phyloP scores from a whole-genome alignment of 2,797 vertebrate genomes.

The Coilia nasus region DNA sequence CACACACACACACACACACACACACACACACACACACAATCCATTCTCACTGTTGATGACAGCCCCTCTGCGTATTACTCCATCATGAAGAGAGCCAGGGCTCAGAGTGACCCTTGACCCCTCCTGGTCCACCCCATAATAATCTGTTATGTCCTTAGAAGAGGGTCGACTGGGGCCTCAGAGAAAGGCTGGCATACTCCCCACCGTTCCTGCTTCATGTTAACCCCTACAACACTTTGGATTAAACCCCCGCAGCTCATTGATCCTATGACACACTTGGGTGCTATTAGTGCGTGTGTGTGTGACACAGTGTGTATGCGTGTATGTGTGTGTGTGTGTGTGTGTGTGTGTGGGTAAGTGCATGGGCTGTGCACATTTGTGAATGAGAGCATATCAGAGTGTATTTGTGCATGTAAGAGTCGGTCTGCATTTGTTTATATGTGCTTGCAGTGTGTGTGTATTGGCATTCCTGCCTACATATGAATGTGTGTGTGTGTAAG shows the following conservation, averaged over 20 bases:
- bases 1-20: conserved; percentile 16
- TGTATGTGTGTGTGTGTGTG: not conserved
- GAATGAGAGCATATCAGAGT: not conserved
- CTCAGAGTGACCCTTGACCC: not conserved
- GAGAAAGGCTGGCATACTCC: not conserved
- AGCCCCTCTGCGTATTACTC: not conserved
- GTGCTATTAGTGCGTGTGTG: not conserved
- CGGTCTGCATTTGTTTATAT: not conserved
- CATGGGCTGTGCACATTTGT: conserved; percentile 24
- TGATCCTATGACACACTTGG: not conserved
- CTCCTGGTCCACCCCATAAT: not conserved
- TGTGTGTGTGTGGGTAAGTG: conserved; percentile 19
- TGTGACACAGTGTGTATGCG: not conserved
- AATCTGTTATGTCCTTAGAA: not conserved
- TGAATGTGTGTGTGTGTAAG: not conserved
- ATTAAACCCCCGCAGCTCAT: not conserved
- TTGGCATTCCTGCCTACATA: not conserved
- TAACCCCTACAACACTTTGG: not conserved
- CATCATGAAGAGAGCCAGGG: not conserved
- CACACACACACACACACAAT: not conserved
- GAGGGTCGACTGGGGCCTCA: not conserved
- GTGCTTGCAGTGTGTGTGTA: not conserved
- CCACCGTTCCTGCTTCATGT: not conserved
- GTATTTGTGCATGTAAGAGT: not conserved
- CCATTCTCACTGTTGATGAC: not conserved